Evolutionary conservation across 2,797 vertebrate species (phyloP).

Genomic region (Channallabes apus): DNA sequence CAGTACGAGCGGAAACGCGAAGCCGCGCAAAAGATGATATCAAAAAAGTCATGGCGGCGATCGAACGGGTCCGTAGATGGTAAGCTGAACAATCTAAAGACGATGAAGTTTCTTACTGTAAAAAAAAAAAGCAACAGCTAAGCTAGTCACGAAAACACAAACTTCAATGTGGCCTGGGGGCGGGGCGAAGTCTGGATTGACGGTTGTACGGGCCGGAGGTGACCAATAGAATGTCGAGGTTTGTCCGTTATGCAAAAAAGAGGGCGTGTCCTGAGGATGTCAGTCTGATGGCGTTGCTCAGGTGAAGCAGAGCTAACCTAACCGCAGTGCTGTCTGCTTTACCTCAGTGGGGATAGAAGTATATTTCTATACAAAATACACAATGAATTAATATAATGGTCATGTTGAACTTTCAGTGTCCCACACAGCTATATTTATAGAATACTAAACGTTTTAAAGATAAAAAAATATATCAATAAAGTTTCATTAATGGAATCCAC

Average conservation of each 20-base stretch:
- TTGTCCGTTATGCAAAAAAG: constrained; percentile 17
- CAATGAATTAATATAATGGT: too few species aligned
- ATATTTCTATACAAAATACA: background rate
- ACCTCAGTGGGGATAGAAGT: background rate
- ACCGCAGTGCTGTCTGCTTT: background rate
- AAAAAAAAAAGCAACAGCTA: constrained; percentile 38
- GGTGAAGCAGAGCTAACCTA: background rate
- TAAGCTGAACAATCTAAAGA: constrained; percentile 70
- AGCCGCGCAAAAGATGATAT: constrained; percentile 98
- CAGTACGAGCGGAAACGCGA: constrained; percentile 89
- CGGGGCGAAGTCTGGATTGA: constrained; percentile 33
- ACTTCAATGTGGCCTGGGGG: constrained; percentile 56
- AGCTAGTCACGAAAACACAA: constrained; percentile 65
- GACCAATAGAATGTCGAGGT: constrained; percentile 50
- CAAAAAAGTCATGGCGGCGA: constrained; percentile 97
- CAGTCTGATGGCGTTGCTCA: constrained; percentile 1
- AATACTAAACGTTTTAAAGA: background rate
- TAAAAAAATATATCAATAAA: background rate
- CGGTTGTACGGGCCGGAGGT: constrained; percentile 31
- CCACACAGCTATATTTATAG: background rate
- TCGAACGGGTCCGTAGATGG: constrained; percentile 98
- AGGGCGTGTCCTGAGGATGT: constrained; percentile 32
- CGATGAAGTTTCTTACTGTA: constrained; percentile 63
- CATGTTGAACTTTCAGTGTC: background rate
- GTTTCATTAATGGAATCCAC: background rate